Evolutionary conservation across 1,140 invertebrate genomes (phyloP).

Genomic region (Drosophila grimshawi): DNA sequence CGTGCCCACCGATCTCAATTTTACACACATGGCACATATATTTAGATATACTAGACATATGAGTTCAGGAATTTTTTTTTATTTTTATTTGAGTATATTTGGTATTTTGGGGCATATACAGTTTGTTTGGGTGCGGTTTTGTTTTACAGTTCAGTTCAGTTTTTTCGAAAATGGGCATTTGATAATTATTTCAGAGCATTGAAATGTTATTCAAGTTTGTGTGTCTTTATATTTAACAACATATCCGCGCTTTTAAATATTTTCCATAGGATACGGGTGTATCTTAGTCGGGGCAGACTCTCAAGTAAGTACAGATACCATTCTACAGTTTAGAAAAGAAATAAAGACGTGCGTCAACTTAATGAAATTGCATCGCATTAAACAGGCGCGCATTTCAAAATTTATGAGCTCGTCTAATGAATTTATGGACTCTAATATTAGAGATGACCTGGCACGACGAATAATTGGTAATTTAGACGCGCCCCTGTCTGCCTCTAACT

Average conservation of each 20-base stretch:
- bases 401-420: constrained; percentile 48
- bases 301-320: too few species aligned
- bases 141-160: neutral
- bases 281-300: neutral
- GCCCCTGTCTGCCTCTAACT: neutral
- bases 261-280: neutral
- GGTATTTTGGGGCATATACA: neutral
- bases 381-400: constrained; percentile 37
- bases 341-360: constrained; percentile 12
- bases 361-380: constrained; percentile 31
- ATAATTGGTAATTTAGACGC: constrained; percentile 43
- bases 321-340: neutral
- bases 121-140: neutral
- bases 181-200: too few species aligned
- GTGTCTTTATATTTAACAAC: too few species aligned
- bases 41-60: constrained; percentile 10
- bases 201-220: too few species aligned
- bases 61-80: neutral
- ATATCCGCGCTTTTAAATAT: too few species aligned
- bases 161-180: too few species aligned
- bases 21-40: neutral
- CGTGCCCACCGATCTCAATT: constrained; percentile 13
- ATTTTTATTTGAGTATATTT: neutral
- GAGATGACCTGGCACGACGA: constrained; percentile 46
- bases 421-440: constrained; percentile 66